phyloP scores from a whole-genome alignment of 1,140 invertebrate species.

The Leptoteleia sp. region DNA sequence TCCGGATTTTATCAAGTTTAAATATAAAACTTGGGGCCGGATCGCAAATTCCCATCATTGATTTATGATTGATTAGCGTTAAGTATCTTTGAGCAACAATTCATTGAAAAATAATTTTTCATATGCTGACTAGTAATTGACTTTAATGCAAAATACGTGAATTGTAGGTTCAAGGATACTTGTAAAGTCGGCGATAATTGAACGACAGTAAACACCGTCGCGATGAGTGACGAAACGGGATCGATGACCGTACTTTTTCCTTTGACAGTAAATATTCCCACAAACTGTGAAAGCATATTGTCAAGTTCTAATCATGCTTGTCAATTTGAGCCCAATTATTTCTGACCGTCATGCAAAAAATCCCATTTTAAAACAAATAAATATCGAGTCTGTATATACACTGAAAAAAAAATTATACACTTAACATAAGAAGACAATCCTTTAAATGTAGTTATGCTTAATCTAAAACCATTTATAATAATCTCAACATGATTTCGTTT shows the following conservation, averaged over 20 bases:
- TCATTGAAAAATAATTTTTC: no score
- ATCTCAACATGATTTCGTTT: no score
- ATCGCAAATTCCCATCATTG: slow-evolving; percentile 11
- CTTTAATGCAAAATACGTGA: no score
- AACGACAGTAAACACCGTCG: slow-evolving; percentile 2
- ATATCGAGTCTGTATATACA: no score
- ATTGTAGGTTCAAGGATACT: slow-evolving; percentile 74
- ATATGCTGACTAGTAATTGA: no score
- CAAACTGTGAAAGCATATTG: slow-evolving; percentile 38
- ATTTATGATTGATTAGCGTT: slow-evolving; percentile 4
- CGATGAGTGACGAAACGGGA: slow-evolving; percentile 74
- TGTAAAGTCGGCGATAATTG: slow-evolving; percentile 75
- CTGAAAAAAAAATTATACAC: no score
- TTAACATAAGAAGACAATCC: no score
- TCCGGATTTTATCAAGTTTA: no score
- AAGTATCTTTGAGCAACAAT: no score
- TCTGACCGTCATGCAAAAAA: slow-evolving; percentile 53
- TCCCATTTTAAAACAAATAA: slow-evolving; percentile 6
- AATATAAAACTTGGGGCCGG: neutral
- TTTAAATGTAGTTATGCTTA: no score
- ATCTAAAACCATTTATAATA: no score
- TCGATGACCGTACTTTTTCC: slow-evolving; percentile 77
- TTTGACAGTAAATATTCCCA: slow-evolving; percentile 27
- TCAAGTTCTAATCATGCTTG: slow-evolving; percentile 58
- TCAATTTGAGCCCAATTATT: slow-evolving; percentile 48